Conservation (phyloP, 92 coral and sea anemone species). For the Montipora capitata region DNA sequence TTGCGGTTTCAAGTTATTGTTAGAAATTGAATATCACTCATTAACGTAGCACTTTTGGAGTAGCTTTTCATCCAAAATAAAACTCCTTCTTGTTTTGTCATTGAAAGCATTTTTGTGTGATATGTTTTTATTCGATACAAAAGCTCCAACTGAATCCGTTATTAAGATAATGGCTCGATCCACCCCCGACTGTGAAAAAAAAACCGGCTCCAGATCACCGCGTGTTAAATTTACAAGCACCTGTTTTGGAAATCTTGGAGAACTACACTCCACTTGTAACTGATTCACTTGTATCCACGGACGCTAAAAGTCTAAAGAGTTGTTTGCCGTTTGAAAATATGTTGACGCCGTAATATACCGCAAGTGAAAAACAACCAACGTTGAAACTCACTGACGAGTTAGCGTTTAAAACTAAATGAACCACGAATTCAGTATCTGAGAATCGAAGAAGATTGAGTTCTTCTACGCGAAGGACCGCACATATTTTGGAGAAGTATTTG, state of each 20-base stretch:
- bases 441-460: no score
- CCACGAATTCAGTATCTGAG: no score
- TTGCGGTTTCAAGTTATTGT: background rate
- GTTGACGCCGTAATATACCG: slow-evolving; percentile 1
- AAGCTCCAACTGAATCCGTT: background rate
- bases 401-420: no score
- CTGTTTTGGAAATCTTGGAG: slow-evolving; percentile 28
- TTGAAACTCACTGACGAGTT: no score
- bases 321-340: slow-evolving; percentile 17
- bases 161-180: slow-evolving; percentile 1
- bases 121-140: background rate
- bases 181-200: slow-evolving; percentile 29
- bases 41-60: slow-evolving; percentile 11
- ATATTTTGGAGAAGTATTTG: no score
- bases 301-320: slow-evolving; percentile 1
- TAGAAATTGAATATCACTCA: background rate
- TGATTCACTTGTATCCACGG: slow-evolving; percentile 26
- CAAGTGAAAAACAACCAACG: background rate
- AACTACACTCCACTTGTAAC: background rate
- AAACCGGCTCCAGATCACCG: slow-evolving; percentile 27
- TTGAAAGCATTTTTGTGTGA: background rate
- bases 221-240: slow-evolving; percentile 41
- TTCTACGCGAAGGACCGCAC: no score
- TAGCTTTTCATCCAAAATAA: slow-evolving; percentile 34
- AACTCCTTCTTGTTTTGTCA: slow-evolving; percentile 44